Percentiles rank a stretch among this genome's conserved stretches.
Conservation (phyloP, 2,888 invertebrate species). For the Mesoligia furuncula region DNA sequence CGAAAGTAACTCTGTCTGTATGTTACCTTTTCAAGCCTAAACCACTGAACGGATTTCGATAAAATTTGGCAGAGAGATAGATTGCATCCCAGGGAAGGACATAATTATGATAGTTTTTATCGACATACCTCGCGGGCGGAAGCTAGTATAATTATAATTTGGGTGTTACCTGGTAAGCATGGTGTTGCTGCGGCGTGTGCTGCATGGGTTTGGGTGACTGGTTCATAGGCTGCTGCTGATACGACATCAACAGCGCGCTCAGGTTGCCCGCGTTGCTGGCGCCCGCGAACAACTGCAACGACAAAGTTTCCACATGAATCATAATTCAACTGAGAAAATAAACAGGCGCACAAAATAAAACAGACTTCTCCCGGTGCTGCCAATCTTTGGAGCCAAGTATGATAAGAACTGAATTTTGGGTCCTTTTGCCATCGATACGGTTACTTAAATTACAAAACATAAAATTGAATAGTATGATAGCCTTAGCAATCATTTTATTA, state of each 20-base stretch:
- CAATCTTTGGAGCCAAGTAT: background rate
- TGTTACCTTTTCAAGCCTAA: no score
- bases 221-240: constrained; percentile 86
- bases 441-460: no score
- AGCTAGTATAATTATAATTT: background rate
- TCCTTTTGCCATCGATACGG: background rate
- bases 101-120: no score
- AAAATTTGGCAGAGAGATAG: no score
- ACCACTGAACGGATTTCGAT: no score
- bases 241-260: constrained; percentile 86
- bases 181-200: constrained; percentile 83
- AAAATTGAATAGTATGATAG: no score
- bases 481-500: no score
- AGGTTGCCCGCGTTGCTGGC: constrained; percentile 80
- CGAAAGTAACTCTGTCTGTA: no score
- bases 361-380: background rate
- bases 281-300: constrained; percentile 78
- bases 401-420: background rate
- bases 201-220: constrained; percentile 87
- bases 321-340: constrained; percentile 5
- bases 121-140: no score
- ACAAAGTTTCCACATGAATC: background rate
- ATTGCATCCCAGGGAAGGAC: no score
- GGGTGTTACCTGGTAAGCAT: constrained; percentile 84
- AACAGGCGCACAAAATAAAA: background rate